Percentiles rank a stretch among this genome's conserved stretches.
Conservation (phyloP, 2,113 vertebrate genomes). For the Microtus oregoni region DNA sequence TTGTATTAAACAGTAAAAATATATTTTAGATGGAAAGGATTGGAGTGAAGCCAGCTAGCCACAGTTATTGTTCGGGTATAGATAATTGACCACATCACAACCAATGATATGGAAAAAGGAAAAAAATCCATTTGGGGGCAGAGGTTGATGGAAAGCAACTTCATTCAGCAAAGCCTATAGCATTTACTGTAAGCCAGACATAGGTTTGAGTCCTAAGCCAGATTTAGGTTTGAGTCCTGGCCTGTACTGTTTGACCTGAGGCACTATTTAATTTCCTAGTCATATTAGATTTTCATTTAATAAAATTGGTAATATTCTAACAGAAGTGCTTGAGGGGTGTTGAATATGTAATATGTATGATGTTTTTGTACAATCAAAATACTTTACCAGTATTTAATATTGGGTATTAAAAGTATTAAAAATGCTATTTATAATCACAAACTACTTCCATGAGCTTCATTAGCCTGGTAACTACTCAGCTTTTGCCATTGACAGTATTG, state of each 20-base stretch:
- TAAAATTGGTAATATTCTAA: not conserved
- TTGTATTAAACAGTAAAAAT: constrained; percentile 14
- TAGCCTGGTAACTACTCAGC: not conserved
- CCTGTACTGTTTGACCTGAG: not conserved
- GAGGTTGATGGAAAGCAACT: not conserved
- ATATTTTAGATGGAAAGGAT: not conserved
- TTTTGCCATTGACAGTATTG: not conserved
- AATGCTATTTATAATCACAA: not conserved
- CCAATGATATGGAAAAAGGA: not conserved
- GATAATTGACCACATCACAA: not conserved
- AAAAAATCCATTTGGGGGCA: not conserved
- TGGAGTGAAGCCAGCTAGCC: not conserved
- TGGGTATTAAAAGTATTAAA: not conserved
- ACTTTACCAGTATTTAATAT: not conserved
- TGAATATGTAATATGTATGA: not conserved
- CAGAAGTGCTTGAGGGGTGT: not conserved
- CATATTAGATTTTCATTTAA: not conserved
- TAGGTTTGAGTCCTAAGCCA: not conserved
- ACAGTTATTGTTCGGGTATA: not conserved
- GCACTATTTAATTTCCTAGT: constrained; percentile 7
- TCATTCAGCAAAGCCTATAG: not conserved
- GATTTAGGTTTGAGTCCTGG: not conserved
- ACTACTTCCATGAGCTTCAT: not conserved
- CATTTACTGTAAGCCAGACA: not conserved
- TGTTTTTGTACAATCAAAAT: not conserved